These are phyloP conservation scores for Oedothorax gibbosus DNA, from an alignment of 1,140 invertebrate genomes.

Conservation along the genomic window DNA sequence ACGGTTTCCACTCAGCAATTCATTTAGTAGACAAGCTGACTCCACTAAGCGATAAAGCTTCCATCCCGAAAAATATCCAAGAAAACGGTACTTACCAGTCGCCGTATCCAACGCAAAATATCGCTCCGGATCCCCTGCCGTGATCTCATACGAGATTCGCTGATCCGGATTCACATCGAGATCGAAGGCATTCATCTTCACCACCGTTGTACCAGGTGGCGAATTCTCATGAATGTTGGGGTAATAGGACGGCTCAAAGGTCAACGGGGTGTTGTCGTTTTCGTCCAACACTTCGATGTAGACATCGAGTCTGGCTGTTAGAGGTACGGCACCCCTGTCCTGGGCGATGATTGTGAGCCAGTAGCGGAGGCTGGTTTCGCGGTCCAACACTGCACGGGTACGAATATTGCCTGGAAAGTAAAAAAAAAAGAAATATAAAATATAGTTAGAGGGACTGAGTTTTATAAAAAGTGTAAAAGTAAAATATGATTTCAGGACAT, in stretches of 20 bases:
- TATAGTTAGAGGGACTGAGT: no score
- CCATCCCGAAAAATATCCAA: neutral
- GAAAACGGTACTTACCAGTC: slow-evolving; percentile 16
- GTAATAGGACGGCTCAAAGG: slow-evolving; percentile 86
- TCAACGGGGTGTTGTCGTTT: slow-evolving; percentile 94
- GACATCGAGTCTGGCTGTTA: slow-evolving; percentile 84
- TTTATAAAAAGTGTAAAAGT: no score
- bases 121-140: slow-evolving; percentile 88
- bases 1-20: no score
- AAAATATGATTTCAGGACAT: no score
- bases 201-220: slow-evolving; percentile 78
- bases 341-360: slow-evolving; percentile 94
- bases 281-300: slow-evolving; percentile 89
- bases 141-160: slow-evolving; percentile 83
- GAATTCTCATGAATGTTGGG: slow-evolving; percentile 86
- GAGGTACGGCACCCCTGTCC: slow-evolving; percentile 88
- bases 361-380: slow-evolving; percentile 87
- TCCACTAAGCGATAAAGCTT: no score
- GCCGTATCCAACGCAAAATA: slow-evolving; percentile 74
- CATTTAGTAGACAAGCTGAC: no score
- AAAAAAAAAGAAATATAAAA: neutral
- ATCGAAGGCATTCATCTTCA: slow-evolving; percentile 80
- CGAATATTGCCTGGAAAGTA: slow-evolving; percentile 79
- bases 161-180: slow-evolving; percentile 70
- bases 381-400: slow-evolving; percentile 85